Evolutionary conservation across 1,140 invertebrate genomes (phyloP).

Genomic region (Drosophila grimshawi): DNA sequence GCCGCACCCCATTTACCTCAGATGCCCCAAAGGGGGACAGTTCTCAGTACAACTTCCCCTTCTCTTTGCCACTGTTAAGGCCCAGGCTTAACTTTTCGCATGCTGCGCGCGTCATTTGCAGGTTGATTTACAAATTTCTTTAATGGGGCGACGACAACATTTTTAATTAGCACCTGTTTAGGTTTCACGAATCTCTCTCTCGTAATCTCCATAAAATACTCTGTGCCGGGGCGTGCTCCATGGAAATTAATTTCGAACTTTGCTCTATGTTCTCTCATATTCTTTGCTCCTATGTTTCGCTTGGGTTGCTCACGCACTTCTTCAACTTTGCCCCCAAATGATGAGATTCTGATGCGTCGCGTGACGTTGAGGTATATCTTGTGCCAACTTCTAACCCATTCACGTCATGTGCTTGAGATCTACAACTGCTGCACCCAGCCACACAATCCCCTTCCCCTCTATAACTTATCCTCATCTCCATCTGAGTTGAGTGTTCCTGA

Average conservation of each 20-base stretch:
- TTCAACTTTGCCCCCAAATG: conserved; percentile 51
- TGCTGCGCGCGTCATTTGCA: conserved; percentile 56
- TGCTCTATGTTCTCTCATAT: conserved; percentile 14
- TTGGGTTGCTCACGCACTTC: conserved; percentile 46
- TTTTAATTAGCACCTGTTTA: conserved; percentile 79
- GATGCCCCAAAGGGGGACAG: conserved; percentile 11
- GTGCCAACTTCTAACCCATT: conserved; percentile 27
- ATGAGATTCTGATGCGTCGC: conserved; percentile 54
- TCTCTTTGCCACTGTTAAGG: background rate
- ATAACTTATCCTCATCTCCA: background rate
- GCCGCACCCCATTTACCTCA: conserved; percentile 32
- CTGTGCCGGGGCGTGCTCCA: conserved; percentile 15
- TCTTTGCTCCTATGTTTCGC: background rate
- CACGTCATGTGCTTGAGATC: conserved; percentile 19
- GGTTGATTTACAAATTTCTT: conserved; percentile 78
- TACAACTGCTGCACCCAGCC: conserved; percentile 44
- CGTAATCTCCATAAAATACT: conserved; percentile 69
- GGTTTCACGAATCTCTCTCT: conserved; percentile 23
- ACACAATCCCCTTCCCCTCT: conserved; percentile 17
- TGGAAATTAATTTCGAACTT: conserved; percentile 70
- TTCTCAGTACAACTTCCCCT: background rate
- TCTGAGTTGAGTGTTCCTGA: conserved; percentile 29
- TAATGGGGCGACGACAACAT: conserved; percentile 77
- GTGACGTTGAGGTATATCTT: conserved; percentile 14
- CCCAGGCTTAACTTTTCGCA: conserved; percentile 35